Conservation (phyloP, 2,113 vertebrate genomes). For the Halcyon malimbica region DNA sequence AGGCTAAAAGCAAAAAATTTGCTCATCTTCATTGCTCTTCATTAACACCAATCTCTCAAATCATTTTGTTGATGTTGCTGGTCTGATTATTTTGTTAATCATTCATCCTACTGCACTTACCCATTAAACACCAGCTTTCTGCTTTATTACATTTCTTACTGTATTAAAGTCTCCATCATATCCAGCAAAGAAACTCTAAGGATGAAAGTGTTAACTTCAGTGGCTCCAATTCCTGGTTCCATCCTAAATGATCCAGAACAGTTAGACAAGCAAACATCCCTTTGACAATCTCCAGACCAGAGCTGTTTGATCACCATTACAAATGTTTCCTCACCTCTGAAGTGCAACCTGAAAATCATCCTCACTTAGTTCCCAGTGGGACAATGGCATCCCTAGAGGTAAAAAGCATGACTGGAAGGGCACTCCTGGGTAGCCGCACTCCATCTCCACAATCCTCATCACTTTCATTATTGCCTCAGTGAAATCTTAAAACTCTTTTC, state of each 20-base stretch:
- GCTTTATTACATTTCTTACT: not conserved
- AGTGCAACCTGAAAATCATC: not conserved
- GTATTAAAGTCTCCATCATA: not conserved
- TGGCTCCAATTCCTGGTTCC: not conserved
- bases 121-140: not conserved
- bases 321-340: not conserved
- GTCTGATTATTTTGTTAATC: not conserved
- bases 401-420: not conserved
- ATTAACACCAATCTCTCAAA: not conserved
- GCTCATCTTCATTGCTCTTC: not conserved
- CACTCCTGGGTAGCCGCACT: not conserved
- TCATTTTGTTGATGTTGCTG: not conserved
- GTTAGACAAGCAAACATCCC: not conserved
- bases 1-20: not conserved
- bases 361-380: not conserved
- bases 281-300: not conserved
- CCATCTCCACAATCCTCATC: not conserved
- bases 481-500: conserved; percentile 29
- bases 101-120: not conserved
- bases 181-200: not conserved
- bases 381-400: not conserved
- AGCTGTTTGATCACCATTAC: not conserved
- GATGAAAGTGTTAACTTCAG: not conserved
- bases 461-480: conserved; percentile 26
- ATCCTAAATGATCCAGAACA: not conserved